Percentiles rank a stretch among this genome's conserved stretches.
phyloP scores from a whole-genome alignment of 30 jellyfish, hydroid and myxozoan species.

The Rhopilema esculentum region DNA sequence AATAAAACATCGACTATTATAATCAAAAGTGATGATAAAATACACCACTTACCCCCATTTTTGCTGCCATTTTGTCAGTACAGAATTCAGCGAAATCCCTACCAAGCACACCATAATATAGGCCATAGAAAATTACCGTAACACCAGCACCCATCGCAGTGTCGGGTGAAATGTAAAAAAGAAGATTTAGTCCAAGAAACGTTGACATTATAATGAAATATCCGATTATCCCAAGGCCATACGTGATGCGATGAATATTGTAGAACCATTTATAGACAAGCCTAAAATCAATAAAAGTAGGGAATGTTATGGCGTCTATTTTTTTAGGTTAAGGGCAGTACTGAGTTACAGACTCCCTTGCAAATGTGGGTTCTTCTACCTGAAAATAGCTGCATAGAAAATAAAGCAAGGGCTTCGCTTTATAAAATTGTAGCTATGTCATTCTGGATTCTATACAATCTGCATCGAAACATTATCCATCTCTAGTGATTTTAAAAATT shows the following conservation, averaged over 20 bases:
- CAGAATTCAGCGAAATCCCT: slow-evolving; percentile 94
- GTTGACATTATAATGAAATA: slow-evolving; percentile 89
- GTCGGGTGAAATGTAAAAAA: slow-evolving; percentile 81
- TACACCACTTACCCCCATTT: slow-evolving; percentile 95
- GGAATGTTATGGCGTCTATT: too few species aligned
- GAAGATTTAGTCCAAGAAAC: slow-evolving; percentile 83
- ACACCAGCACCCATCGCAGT: slow-evolving; percentile 96
- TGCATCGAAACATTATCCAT: too few species aligned
- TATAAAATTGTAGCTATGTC: too few species aligned
- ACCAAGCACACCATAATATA: slow-evolving; percentile 95
- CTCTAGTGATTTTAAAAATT: too few species aligned
- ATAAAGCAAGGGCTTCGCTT: too few species aligned
- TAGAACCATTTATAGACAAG: slow-evolving; percentile 92
- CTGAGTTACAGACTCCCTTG: not conserved
- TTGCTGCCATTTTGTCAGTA: slow-evolving; percentile 93
- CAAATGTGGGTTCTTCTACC: not conserved
- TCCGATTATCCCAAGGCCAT: slow-evolving; percentile 86
- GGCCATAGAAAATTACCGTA: slow-evolving; percentile 85
- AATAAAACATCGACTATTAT: too few species aligned
- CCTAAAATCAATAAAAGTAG: too few species aligned
- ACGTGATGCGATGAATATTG: slow-evolving; percentile 90
- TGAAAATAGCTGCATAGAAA: not conserved
- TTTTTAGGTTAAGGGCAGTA: too few species aligned
- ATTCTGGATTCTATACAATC: too few species aligned
- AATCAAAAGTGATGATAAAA: too few species aligned